These are phyloP conservation scores for Coryphaenoides rupestris DNA, from an alignment of 2,113 vertebrate genomes.

Conservation along the genomic window DNA sequence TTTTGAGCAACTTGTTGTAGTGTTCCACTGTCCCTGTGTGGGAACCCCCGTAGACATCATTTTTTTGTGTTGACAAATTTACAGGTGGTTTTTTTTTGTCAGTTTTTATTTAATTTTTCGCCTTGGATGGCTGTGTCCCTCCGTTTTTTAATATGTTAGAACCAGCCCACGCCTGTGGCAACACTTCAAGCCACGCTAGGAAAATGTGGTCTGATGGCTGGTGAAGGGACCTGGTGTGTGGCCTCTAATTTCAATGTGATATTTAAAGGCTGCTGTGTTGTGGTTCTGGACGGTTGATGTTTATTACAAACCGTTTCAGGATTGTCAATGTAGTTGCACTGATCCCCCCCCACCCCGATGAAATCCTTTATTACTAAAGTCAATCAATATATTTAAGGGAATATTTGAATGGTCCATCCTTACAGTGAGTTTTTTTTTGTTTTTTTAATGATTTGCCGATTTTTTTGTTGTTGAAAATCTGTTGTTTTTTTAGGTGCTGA, in stretches of 20 bases:
- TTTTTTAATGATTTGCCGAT: conserved; percentile 60
- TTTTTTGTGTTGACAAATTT: not conserved
- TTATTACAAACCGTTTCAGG: not conserved
- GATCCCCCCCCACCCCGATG: not conserved
- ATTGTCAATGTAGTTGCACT: not conserved
- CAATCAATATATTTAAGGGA: conserved; percentile 49
- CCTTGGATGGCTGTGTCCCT: too few species aligned
- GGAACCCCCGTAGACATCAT: not conserved
- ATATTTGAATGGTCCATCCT: conserved; percentile 38
- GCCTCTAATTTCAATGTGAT: too few species aligned
- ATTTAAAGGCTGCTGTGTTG: too few species aligned
- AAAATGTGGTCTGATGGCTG: too few species aligned
- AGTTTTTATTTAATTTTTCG: not conserved
- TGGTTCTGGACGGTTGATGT: not conserved
- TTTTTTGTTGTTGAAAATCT: conserved; percentile 61
- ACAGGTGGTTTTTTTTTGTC: not conserved
- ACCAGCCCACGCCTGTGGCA: too few species aligned
- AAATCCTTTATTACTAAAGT: conserved; percentile 25
- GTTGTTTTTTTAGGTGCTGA: conserved; percentile 63
- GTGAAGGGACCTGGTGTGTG: too few species aligned
- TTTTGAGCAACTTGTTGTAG: too few species aligned
- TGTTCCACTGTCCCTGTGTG: too few species aligned
- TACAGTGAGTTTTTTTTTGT: conserved; percentile 52
- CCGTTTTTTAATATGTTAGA: too few species aligned
- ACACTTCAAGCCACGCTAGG: too few species aligned